Evolutionary conservation across 2,113 vertebrate genomes (phyloP), one percentile per base, ranked within the genome.

Genomic region (Nestor notabilis): DNA sequence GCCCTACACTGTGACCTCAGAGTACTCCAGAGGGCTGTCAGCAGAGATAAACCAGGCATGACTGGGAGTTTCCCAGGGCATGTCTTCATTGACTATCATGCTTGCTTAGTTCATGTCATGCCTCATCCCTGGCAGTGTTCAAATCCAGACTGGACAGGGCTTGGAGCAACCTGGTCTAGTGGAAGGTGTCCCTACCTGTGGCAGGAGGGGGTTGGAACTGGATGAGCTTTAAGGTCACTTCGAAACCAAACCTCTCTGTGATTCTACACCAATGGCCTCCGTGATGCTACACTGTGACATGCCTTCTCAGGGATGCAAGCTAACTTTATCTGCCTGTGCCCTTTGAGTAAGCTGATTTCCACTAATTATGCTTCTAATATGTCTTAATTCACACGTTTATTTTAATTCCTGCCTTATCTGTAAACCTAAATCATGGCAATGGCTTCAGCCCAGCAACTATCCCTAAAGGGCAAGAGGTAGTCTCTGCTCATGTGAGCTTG

Each of bases 1-100:
- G 2, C 49, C 44, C 2, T 1, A 12, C 0, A 2, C 25, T 15
- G 61, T 52, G 70, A 55, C 11, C 53, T 52, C 78, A 43, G 55
- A 18, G 39, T 24, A 23, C 17, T 52, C 77, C 29, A 5, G 29
- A 64, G 60, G 47, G 29, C 47, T 68, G 15, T 8, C 25, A 78
- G 60, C 49, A 28, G 66, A 66, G 55, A 60, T 9, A 25, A 23
- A 8, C 25, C 4, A 3, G 70, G 20, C 39, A 14, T 11, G 50
- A 60, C 25, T 25, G 7, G 16, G 13, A 43, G n/a, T 53, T n/a
- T 87, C 64, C 50, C 21, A 65, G 63, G 12, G 10, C 6, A 17
- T 8, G 7, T 23, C 31, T n/a, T 33, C 44, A 25, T 29, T 31
- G 39, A 29, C 55, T 43, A 17, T 29, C 39, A 11, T 35, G 31